A percentile compares a stretch with the other conserved stretches of the same genome.
Conservation (phyloP, 2,888 invertebrate genomes). For the Leucophenga montana region DNA sequence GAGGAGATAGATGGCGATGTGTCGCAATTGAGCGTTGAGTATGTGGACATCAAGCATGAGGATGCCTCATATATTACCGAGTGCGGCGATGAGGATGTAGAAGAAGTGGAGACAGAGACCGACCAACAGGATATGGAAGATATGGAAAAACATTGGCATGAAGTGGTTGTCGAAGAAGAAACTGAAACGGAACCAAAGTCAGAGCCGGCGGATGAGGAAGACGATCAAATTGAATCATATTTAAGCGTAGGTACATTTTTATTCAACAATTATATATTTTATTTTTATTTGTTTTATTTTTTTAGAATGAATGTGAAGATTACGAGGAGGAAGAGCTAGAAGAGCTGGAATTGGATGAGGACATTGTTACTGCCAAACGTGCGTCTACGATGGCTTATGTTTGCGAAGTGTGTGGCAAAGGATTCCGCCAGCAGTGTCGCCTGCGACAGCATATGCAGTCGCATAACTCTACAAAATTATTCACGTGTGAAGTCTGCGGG, state of each 20-base stretch:
- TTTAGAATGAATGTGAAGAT: constrained; percentile 38
- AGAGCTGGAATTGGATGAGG: constrained; percentile 4
- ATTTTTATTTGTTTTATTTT: constrained; percentile 25
- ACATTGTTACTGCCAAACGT: neutral
- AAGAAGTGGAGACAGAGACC: neutral
- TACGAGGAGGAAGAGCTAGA: constrained; percentile 22
- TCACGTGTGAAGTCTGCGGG: constrained; percentile 69
- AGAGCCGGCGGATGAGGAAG: constrained; percentile 20
- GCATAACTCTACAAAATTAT: constrained; percentile 71
- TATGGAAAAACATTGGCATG: constrained; percentile 44
- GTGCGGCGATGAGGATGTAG: constrained; percentile 12
- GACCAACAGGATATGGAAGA: constrained; percentile 51
- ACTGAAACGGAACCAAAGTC: constrained; percentile 34
- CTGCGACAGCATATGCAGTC: constrained; percentile 70
- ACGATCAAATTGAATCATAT: constrained; percentile 48
- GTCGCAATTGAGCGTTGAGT: constrained; percentile 48
- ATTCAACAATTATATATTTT: neutral
- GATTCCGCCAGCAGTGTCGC: constrained; percentile 55
- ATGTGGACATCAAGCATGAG: constrained; percentile 51
- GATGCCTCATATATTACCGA: constrained; percentile 40
- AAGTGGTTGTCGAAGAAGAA: constrained; percentile 44
- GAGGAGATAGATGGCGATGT: constrained; percentile 38
- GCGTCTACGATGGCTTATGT: constrained; percentile 40
- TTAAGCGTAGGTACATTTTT: constrained; percentile 30
- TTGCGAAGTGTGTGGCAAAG: constrained; percentile 48